Conservation (phyloP, 2,113 vertebrate species). For the Rhadina sibilatrix region DNA sequence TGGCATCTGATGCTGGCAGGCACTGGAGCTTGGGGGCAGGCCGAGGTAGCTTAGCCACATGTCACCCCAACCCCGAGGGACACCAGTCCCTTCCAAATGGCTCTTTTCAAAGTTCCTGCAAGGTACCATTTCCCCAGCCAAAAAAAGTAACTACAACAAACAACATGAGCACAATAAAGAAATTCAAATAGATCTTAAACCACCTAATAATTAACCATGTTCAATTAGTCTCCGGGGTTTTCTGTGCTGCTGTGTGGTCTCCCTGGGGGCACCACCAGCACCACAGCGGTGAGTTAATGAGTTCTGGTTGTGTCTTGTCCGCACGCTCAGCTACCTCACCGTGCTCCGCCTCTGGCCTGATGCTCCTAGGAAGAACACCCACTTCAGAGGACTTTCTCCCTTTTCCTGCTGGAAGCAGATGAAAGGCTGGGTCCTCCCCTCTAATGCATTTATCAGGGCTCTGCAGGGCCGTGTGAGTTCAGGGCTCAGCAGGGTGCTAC, state of each 20-base stretch:
- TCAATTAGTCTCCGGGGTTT: constrained; percentile 5
- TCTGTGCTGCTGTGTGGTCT: constrained; percentile 51
- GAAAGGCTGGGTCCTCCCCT: not conserved
- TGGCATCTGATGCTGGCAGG: not conserved
- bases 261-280: constrained; percentile 11
- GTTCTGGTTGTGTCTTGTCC: constrained; percentile 33
- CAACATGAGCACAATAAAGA: not conserved
- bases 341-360: not conserved
- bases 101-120: not conserved
- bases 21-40: not conserved
- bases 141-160: constrained; percentile 11
- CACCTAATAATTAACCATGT: not conserved
- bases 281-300: not conserved
- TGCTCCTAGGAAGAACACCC: not conserved
- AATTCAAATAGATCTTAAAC: constrained; percentile 11
- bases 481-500: not conserved
- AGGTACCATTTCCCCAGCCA: not conserved
- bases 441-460: not conserved
- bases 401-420: not conserved
- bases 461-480: not conserved
- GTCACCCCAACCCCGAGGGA: not conserved
- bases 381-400: not conserved
- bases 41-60: not conserved
- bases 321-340: not conserved
- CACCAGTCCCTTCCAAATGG: not conserved